phyloP scores from a whole-genome alignment of 2,797 vertebrate species.

The Anguilla megastoma region DNA sequence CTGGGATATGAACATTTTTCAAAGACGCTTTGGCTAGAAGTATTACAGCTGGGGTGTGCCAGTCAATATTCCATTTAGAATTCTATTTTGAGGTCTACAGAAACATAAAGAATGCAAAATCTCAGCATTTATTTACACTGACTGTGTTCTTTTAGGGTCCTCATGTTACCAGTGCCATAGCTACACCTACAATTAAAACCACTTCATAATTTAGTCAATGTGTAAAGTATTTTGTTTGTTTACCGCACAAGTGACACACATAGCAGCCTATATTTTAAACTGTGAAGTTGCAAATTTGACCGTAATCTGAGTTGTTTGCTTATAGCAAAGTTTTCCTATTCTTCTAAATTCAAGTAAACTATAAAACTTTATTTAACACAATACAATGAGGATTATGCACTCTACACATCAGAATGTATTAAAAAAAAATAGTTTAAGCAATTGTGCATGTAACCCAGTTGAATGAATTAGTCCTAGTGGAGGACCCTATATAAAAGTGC shows the following conservation, averaged over 20 bases:
- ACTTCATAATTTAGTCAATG: neutral
- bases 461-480: neutral
- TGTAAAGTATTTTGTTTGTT: neutral
- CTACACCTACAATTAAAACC: neutral
- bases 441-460: neutral
- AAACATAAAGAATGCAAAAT: neutral
- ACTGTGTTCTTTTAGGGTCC: neutral
- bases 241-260: neutral
- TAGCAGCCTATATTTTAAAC: neutral
- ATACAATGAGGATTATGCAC: neutral
- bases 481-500: neutral
- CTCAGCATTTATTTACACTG: neutral
- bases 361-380: neutral
- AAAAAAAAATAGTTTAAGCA: neutral
- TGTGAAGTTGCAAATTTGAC: neutral
- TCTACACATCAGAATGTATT: neutral
- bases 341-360: neutral
- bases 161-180: neutral
- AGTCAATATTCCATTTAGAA: neutral
- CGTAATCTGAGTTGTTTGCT: neutral
- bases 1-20: neutral
- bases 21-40: neutral
- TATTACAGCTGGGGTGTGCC: neutral
- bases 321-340: neutral
- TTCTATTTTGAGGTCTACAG: neutral